phyloP scores from a whole-genome alignment of 1,140 invertebrate genomes.

The Aphelinus atriplicis region DNA sequence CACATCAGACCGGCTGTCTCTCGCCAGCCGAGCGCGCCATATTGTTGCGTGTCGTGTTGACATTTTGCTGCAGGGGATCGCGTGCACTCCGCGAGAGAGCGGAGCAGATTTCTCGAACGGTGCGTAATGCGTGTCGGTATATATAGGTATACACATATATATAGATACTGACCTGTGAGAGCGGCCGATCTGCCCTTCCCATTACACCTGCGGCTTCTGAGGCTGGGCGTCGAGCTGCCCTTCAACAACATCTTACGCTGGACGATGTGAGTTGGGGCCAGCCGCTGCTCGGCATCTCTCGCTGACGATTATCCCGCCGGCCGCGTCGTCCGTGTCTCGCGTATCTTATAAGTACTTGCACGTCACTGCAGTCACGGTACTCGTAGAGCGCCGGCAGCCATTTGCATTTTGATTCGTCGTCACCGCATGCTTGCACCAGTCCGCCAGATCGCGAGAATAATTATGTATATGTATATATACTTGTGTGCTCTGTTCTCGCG shows the following conservation, averaged over 20 bases:
- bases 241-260: constrained; percentile 61
- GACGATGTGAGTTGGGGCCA: constrained; percentile 21
- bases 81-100: not conserved
- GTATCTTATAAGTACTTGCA: too few species aligned
- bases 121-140: too few species aligned
- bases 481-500: not conserved
- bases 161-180: constrained; percentile 39
- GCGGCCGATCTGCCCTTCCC: constrained; percentile 50
- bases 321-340: too few species aligned
- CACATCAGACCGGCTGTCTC: too few species aligned
- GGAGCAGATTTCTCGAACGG: too few species aligned
- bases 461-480: not conserved
- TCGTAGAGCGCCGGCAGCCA: constrained; percentile 53
- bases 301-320: too few species aligned
- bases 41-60: constrained; percentile 39
- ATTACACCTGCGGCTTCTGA: constrained; percentile 57
- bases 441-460: not conserved
- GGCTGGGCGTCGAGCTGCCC: constrained; percentile 50
- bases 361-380: too few species aligned
- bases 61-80: constrained; percentile 4
- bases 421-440: too few species aligned
- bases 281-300: constrained; percentile 53
- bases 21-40: too few species aligned
- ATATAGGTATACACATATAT: constrained; percentile 26
- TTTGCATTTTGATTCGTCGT: constrained; percentile 50